phyloP scores from a whole-genome alignment of 2,888 invertebrate species.

The Lithophane socia region DNA sequence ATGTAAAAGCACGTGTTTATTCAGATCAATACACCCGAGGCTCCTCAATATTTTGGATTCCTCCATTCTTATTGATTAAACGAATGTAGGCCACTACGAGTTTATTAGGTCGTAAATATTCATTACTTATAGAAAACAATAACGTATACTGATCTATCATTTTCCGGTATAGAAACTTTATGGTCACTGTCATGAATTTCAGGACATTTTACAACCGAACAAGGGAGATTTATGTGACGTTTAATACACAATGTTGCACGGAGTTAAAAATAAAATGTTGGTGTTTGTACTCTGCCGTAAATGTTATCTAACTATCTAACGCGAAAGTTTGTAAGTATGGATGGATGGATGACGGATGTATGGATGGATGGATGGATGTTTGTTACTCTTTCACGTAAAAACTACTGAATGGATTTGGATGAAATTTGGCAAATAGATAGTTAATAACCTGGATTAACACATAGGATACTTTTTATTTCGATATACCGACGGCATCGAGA shows the following conservation, averaged over 20 bases:
- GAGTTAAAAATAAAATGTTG: background rate
- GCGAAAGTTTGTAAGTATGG: too few species aligned
- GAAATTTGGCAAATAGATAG: too few species aligned
- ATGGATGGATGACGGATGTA: too few species aligned
- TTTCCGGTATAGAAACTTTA: slow-evolving; percentile 58
- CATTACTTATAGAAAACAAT: slow-evolving; percentile 73
- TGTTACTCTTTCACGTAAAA: too few species aligned
- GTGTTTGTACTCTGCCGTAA: background rate
- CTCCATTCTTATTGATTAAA: slow-evolving; percentile 78
- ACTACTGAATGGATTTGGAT: too few species aligned
- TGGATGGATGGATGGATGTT: too few species aligned
- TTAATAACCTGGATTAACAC: too few species aligned
- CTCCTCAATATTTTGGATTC: slow-evolving; percentile 72
- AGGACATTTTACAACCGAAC: slow-evolving; percentile 30
- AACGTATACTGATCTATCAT: slow-evolving; percentile 66
- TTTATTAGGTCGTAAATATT: slow-evolving; percentile 82
- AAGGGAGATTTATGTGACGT: slow-evolving; percentile 16
- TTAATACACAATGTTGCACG: slow-evolving; percentile 12
- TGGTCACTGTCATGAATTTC: slow-evolving; percentile 33
- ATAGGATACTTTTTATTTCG: too few species aligned
- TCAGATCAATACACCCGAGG: slow-evolving; percentile 72
- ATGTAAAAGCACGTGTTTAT: slow-evolving; percentile 4
- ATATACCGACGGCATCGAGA: too few species aligned
- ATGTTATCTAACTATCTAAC: background rate
- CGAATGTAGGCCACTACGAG: slow-evolving; percentile 82